phyloP scores from a whole-genome alignment of 1,140 invertebrate species.

The Cyphomyrmex costatus region DNA sequence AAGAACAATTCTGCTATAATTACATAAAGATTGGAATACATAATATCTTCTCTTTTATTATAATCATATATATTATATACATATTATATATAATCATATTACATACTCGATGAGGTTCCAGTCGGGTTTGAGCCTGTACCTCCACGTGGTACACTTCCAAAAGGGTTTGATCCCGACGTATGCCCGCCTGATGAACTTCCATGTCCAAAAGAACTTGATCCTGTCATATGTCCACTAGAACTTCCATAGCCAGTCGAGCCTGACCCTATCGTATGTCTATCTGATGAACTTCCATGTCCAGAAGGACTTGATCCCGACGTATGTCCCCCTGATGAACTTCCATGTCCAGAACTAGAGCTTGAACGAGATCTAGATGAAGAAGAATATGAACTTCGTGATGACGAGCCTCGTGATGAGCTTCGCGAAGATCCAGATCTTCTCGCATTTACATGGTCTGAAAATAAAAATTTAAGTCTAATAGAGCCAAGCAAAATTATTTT shows the following conservation, averaged over 20 bases:
- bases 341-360: neutral
- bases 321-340: neutral
- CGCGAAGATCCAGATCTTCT: neutral
- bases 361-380: neutral
- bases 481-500: neutral
- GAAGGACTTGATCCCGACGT: neutral
- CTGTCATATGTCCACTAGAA: neutral
- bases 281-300: neutral
- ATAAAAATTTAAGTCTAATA: neutral
- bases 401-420: neutral
- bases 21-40: neutral
- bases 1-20: neutral
- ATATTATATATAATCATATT: too few relatives aligned
- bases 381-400: neutral
- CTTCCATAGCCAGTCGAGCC: neutral
- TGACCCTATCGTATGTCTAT: neutral
- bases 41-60: neutral
- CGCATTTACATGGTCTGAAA: conserved; percentile 36
- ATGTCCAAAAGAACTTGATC: neutral
- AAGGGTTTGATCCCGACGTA: neutral
- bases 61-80: too few relatives aligned
- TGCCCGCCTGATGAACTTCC: neutral
- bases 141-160: too few relatives aligned
- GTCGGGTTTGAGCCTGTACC: neutral
- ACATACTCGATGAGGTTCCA: neutral